Percentiles rank a stretch among this genome's conserved stretches.
These are phyloP conservation scores for Phaenicophaeus curvirostris DNA, from an alignment of 2,797 vertebrate species.

Conservation along the genomic window DNA sequence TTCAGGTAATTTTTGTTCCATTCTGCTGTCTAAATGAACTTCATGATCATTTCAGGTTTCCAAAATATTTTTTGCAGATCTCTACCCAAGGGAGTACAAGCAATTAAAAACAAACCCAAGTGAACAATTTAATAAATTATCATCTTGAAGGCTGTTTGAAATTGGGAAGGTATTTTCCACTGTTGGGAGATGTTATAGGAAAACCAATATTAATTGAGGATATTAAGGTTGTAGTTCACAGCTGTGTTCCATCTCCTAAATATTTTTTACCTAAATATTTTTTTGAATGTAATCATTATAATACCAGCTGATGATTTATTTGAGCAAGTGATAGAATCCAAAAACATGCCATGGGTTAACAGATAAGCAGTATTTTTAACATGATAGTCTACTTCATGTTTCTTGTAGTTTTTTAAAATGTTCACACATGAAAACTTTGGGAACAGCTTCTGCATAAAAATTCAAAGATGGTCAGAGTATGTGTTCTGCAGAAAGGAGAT, in stretches of 20 bases:
- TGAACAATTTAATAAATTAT: neutral
- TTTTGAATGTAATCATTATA: neutral
- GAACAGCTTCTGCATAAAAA: neutral
- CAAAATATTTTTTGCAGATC: neutral
- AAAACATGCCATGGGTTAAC: neutral
- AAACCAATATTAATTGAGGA: neutral
- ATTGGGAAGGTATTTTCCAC: neutral
- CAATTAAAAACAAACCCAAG: neutral
- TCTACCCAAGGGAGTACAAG: neutral
- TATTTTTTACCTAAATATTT: neutral
- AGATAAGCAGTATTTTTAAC: neutral
- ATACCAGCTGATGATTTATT: neutral
- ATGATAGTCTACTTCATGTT: neutral
- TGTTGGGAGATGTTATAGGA: neutral
- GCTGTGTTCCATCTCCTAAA: neutral
- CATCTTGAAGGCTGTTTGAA: neutral
- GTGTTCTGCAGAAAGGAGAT: neutral
- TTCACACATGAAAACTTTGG: neutral
- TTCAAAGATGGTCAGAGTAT: neutral
- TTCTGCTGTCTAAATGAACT: neutral
- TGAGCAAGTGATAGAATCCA: neutral
- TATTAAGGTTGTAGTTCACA: neutral
- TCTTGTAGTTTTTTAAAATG: neutral
- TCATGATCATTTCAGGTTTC: neutral
- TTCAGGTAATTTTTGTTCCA: neutral